These are phyloP conservation scores for Ceratotherium simum DNA, from an alignment of 2,113 vertebrate species.

Conservation along the genomic window DNA sequence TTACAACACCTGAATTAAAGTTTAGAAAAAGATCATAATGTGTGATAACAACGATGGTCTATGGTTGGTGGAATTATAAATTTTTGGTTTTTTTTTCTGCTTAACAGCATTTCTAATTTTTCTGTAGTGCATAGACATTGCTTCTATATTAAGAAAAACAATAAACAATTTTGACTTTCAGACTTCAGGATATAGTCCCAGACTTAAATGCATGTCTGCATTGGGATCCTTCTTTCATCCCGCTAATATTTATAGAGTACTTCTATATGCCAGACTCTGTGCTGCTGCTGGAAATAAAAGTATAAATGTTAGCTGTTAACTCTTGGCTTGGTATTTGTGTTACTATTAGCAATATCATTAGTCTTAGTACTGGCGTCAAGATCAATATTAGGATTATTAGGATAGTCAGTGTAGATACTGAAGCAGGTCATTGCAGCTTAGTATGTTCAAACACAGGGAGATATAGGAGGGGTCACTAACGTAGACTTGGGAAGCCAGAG, in stretches of 20 bases:
- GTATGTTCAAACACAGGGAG: neutral
- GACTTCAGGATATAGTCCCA: neutral
- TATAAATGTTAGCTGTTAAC: neutral
- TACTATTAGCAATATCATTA: neutral
- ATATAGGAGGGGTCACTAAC: neutral
- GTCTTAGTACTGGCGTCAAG: neutral
- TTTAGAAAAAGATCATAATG: neutral
- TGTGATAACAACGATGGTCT: neutral
- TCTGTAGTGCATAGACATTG: neutral
- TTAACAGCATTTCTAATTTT: slow-evolving; percentile 18
- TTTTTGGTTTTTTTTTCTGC: neutral
- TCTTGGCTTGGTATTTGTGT: neutral
- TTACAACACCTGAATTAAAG: neutral
- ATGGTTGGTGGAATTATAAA: neutral
- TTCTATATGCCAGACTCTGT: neutral
- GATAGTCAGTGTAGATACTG: neutral
- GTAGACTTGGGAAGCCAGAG: neutral
- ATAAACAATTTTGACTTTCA: neutral
- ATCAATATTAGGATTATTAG: neutral
- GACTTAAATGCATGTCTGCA: neutral
- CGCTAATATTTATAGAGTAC: neutral
- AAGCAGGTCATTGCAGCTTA: neutral
- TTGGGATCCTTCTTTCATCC: neutral
- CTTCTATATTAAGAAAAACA: neutral
- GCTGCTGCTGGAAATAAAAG: neutral